A percentile compares a stretch with the other conserved stretches of the same genome.
Evolutionary conservation across 2,797 vertebrate species (phyloP).

Genomic region (Mastacembelus armatus): DNA sequence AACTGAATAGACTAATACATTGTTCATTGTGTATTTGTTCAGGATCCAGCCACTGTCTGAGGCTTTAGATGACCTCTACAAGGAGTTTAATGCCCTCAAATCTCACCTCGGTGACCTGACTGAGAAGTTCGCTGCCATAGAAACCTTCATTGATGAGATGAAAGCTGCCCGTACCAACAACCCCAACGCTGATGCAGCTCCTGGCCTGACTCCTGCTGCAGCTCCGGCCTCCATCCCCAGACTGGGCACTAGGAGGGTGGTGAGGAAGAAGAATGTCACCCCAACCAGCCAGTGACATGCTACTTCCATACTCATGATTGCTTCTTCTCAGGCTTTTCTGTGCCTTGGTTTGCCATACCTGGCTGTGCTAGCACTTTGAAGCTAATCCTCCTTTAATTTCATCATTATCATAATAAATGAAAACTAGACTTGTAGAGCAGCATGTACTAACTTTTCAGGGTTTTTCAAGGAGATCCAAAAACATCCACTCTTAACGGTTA

Average conservation of each 20-base stretch:
- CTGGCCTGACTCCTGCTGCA: background rate
- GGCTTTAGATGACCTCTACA: constrained; percentile 84
- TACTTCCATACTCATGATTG: background rate
- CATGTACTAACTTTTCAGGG: background rate
- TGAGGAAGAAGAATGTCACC: constrained; percentile 69
- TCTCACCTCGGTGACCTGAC: constrained; percentile 82
- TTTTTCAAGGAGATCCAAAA: background rate
- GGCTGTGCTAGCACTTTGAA: background rate
- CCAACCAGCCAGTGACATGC: constrained; percentile 20
- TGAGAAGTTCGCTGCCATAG: constrained; percentile 80
- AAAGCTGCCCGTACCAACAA: constrained; percentile 59
- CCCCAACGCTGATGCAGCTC: background rate
- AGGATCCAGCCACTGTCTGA: constrained; percentile 85
- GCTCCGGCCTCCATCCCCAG: constrained; percentile 8
- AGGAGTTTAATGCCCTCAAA: constrained; percentile 87
- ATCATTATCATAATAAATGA: background rate
- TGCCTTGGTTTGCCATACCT: background rate
- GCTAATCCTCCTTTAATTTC: background rate
- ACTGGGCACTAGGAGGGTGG: constrained; percentile 63
- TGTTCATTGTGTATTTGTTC: background rate
- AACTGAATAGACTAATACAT: background rate
- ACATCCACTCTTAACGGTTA: no score
- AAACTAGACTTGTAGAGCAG: background rate
- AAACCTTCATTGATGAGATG: constrained; percentile 83
- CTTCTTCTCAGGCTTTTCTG: background rate